Conservation (phyloP, 2,888 invertebrate genomes). For the Leptopterna dolabrata region DNA sequence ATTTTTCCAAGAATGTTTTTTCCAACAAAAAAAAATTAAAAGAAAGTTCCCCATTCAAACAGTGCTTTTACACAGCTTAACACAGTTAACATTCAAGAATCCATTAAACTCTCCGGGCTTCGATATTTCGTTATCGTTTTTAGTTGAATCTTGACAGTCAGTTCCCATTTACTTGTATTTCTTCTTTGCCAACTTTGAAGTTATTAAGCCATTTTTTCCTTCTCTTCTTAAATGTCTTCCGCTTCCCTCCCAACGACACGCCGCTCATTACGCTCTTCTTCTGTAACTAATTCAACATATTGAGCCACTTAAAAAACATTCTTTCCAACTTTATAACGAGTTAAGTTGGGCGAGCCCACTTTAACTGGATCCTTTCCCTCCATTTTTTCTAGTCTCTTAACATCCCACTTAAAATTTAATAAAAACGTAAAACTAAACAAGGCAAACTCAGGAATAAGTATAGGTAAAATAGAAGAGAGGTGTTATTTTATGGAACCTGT, state of each 20-base stretch:
- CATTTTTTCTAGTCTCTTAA: background rate
- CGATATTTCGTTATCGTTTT: background rate
- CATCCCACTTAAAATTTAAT: background rate
- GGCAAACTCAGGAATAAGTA: background rate
- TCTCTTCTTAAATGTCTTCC: background rate
- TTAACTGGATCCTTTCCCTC: background rate
- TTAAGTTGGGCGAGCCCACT: constrained; percentile 25
- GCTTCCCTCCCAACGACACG: constrained; percentile 22
- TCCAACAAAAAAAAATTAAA: too few relatives aligned
- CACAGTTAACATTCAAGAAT: background rate
- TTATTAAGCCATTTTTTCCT: constrained; percentile 17
- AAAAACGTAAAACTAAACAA: background rate
- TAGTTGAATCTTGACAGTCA: background rate
- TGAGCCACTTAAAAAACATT: constrained; percentile 38
- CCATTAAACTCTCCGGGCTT: background rate
- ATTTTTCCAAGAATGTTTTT: too few relatives aligned
- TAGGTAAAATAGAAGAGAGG: background rate
- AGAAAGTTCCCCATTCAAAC: too few relatives aligned
- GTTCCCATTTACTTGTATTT: background rate
- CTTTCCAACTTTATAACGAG: constrained; percentile 28
- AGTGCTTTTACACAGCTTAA: too few relatives aligned
- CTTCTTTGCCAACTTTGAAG: constrained; percentile 17
- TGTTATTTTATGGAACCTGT: too few relatives aligned
- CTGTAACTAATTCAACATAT: constrained; percentile 40
- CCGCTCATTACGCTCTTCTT: constrained; percentile 28